Evolutionary conservation across 2,113 vertebrate genomes (phyloP), one percentile per base, ranked within the genome.

Genomic region (Ctenomys sociabilis): DNA sequence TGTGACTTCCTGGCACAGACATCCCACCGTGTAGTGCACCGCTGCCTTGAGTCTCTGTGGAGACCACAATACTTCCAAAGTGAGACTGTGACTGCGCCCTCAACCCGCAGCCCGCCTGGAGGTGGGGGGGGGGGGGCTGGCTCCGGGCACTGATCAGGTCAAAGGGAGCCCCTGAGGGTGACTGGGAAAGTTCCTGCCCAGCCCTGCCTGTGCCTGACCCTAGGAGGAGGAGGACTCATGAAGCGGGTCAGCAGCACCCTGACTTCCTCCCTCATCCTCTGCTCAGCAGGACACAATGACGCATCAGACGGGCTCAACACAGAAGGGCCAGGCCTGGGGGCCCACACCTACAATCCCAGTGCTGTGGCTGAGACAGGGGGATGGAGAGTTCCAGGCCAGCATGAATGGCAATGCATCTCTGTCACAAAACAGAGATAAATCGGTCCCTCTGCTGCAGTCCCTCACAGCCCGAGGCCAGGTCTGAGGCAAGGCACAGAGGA

Each of bases 31-130:
- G 49, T 98, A 99, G 97, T 99, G 99, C 2, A 99, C 98, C 0
- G 99, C 99, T 1, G 99, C 99, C 97, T 98, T 99, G 43, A 99
- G 97, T 96, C 99, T 99, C 99, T 99, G 97, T 0, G 85, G 87
- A 80, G 54, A 84, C 1, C 94, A 45, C 61, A 84, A 66, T 24
- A 54, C 1, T 22, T 78, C 64, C 64, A 37, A 75, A 40, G 43
- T 77, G 16, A 89, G 82, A 19, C 0, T 68, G 59, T 17, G 30
- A 16, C 32, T 35, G 43, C 26, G 40, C 43, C 26, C 6, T 0
- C 21, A 1, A 30, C 40, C 40, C 5, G 21, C 30, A 43, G 72
- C 72, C 78, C 24, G 32, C 11, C 35, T 16, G 52, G 54, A 24
- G 12, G 11, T 35, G 21, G 16, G 28, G 49, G 68, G 52, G 26